phyloP scores from a whole-genome alignment of 2,797 vertebrate species.

The Parauchenoglanis ngamensis region DNA sequence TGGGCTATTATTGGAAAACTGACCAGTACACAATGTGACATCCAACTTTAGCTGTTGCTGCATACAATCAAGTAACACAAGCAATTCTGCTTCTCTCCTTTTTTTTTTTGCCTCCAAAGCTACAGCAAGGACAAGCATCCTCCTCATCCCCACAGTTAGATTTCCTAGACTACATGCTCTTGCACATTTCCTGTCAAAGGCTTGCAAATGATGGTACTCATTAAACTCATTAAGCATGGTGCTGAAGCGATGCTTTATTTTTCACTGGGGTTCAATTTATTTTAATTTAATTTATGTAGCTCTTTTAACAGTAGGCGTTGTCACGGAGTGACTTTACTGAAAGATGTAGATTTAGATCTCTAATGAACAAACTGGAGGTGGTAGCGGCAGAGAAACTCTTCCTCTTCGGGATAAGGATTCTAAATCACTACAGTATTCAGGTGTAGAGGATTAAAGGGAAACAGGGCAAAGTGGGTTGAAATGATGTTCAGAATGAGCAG shows the following conservation, averaged over 20 bases:
- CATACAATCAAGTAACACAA: background rate
- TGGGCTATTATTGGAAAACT: no score
- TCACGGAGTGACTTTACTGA: background rate
- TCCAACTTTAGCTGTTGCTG: no score
- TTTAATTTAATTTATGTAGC: background rate
- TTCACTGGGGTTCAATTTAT: background rate
- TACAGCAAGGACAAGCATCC: background rate
- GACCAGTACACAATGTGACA: no score
- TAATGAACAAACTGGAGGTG: background rate
- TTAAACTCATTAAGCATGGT: background rate
- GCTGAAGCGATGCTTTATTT: background rate
- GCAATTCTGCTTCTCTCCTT: background rate
- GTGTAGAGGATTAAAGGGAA: no score
- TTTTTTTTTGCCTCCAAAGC: background rate
- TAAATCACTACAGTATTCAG: background rate
- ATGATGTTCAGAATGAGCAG: no score
- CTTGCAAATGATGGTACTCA: background rate
- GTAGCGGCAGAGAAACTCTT: no score
- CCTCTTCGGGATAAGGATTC: background rate
- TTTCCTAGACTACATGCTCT: background rate
- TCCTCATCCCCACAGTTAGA: no score
- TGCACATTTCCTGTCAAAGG: background rate
- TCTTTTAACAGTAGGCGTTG: background rate
- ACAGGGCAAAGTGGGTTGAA: no score
- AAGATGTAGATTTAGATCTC: background rate